These are phyloP conservation scores for Callorhinus ursinus DNA, from an alignment of 2,113 vertebrate species.

Conservation along the genomic window DNA sequence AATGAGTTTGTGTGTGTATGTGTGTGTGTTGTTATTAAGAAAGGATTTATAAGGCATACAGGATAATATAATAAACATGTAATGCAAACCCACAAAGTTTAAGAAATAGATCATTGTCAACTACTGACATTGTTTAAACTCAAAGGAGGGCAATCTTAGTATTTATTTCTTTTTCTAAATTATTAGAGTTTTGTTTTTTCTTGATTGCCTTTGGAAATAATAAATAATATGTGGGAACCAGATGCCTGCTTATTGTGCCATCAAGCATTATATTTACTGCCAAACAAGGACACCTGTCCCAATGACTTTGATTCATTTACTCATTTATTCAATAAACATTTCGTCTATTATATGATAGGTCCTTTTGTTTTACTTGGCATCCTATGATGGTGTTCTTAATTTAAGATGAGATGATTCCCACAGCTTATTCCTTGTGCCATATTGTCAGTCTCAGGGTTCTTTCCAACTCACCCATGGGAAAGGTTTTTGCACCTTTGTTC, in stretches of 20 bases:
- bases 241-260: not conserved
- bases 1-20: not conserved
- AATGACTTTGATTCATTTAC: not conserved
- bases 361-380: not conserved
- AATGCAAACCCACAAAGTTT: not conserved
- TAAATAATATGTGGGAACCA: not conserved
- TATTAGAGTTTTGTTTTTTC: not conserved
- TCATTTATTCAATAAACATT: not conserved
- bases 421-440: not conserved
- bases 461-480: not conserved
- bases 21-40: not conserved
- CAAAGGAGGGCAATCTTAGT: not conserved
- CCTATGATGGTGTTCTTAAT: not conserved
- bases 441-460: not conserved
- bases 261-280: not conserved
- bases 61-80: not conserved
- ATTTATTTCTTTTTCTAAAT: not conserved
- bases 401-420: not conserved
- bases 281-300: not conserved
- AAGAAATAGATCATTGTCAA: conserved; percentile 15
- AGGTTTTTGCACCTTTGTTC: not conserved
- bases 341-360: not conserved
- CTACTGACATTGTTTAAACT: not conserved
- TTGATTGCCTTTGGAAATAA: not conserved
- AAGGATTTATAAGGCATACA: conserved; percentile 1